Conservation (phyloP, 2,113 vertebrate genomes). For the Lepus americanus region DNA sequence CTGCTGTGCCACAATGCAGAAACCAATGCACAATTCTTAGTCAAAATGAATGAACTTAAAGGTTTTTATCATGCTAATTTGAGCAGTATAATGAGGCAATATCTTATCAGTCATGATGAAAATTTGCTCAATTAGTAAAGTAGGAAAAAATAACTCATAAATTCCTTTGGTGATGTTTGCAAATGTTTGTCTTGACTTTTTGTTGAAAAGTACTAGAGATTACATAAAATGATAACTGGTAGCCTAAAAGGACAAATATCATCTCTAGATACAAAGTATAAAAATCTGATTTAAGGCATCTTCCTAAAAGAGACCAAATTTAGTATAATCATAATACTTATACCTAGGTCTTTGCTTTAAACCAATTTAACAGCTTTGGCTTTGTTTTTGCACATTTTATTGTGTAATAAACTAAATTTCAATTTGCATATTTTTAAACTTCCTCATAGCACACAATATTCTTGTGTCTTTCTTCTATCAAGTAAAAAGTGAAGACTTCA, state of each 20-base stretch:
- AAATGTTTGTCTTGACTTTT: slow-evolving; percentile 35
- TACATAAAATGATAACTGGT: slow-evolving; percentile 35
- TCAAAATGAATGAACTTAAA: not conserved
- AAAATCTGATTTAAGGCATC: slow-evolving; percentile 3
- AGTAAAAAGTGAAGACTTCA: not conserved
- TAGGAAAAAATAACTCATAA: not conserved
- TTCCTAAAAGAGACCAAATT: slow-evolving; percentile 1
- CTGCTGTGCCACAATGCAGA: no score
- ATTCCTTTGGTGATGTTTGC: not conserved
- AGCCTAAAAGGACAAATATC: not conserved
- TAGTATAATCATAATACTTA: slow-evolving; percentile 3
- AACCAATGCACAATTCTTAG: not conserved
- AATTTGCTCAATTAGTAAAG: not conserved
- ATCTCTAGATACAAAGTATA: not conserved
- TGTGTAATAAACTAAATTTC: slow-evolving; percentile 58
- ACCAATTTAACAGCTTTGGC: not conserved
- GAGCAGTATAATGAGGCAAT: not conserved
- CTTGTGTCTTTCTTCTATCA: slow-evolving; percentile 9
- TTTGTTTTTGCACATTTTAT: slow-evolving; percentile 54
- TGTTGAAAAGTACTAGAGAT: not conserved
- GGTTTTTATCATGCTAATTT: not conserved
- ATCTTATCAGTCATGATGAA: not conserved
- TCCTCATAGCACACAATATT: not conserved
- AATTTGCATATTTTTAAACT: slow-evolving; percentile 35
- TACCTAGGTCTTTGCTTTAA: not conserved